A percentile compares a stretch with the other conserved stretches of the same genome.
phyloP scores from a whole-genome alignment of 2,797 vertebrate species.

The Bradypus variegatus region DNA sequence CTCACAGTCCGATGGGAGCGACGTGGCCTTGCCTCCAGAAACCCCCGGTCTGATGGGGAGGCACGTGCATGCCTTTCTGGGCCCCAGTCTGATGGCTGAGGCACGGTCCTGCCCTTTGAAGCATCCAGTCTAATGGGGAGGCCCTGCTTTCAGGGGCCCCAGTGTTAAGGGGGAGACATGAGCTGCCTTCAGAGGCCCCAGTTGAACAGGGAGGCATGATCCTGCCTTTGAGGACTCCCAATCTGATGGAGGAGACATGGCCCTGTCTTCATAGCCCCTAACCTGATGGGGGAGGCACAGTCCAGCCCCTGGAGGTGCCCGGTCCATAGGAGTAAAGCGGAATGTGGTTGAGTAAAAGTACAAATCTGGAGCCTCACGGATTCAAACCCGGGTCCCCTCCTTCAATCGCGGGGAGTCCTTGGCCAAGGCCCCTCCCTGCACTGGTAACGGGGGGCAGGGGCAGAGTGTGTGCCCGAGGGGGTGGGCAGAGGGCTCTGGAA shows the following conservation, averaged over 20 bases:
- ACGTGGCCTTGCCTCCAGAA: background rate
- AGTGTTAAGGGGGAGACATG: too few relatives aligned
- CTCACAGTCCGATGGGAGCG: background rate
- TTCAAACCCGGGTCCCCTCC: background rate
- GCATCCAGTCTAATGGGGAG: background rate
- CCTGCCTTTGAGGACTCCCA: too few relatives aligned
- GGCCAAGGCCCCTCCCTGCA: background rate
- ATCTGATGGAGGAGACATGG: background rate
- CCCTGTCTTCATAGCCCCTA: background rate
- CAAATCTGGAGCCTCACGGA: background rate
- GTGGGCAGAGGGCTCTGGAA: too few relatives aligned
- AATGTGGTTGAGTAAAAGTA: too few relatives aligned
- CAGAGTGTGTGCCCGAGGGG: too few relatives aligned
- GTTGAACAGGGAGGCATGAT: background rate
- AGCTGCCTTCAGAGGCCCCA: too few relatives aligned
- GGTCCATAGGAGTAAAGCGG: too few relatives aligned
- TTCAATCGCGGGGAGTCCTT: background rate
- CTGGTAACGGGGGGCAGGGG: background rate
- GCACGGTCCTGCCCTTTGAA: rapidly evolving
- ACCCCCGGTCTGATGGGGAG: background rate
- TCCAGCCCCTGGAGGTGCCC: background rate
- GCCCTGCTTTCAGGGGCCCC: too few relatives aligned
- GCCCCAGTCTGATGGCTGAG: background rate
- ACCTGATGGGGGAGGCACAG: too few relatives aligned
- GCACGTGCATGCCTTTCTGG: rapidly evolving